A percentile compares a stretch with the other conserved stretches of the same genome.
These are phyloP conservation scores for Centrocercus urophasianus DNA, from an alignment of 2,113 vertebrate species.

Conservation along the genomic window DNA sequence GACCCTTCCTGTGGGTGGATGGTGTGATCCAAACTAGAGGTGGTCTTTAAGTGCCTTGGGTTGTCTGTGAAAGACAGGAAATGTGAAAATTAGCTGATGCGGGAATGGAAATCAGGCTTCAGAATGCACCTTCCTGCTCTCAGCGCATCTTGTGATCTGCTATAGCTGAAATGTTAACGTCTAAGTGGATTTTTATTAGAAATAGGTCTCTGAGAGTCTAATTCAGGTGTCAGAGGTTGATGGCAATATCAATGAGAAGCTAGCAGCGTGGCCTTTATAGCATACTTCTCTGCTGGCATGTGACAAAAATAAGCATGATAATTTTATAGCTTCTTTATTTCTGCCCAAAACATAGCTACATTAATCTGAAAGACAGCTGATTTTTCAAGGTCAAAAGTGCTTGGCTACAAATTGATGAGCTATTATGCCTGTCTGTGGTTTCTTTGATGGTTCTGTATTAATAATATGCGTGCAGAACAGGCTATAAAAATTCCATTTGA, in stretches of 20 bases:
- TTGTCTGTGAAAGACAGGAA: neutral
- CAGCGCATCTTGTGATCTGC: neutral
- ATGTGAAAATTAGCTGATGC: neutral
- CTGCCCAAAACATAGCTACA: slow-evolving; percentile 70
- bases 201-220: slow-evolving; percentile 53
- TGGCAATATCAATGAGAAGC: slow-evolving; percentile 67
- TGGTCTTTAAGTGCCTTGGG: slow-evolving; percentile 15
- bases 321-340: slow-evolving; percentile 72
- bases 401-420: slow-evolving; percentile 81
- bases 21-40: neutral
- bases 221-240: slow-evolving; percentile 72
- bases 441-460: slow-evolving; percentile 75
- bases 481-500: slow-evolving; percentile 84
- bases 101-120: neutral
- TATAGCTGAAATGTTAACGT: slow-evolving; percentile 31
- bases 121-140: neutral
- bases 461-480: slow-evolving; percentile 74
- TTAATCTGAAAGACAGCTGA: slow-evolving; percentile 80
- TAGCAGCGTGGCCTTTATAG: slow-evolving; percentile 42
- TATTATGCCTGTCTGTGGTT: slow-evolving; percentile 78
- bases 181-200: slow-evolving; percentile 70
- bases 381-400: slow-evolving; percentile 85
- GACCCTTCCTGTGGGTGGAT: neutral
- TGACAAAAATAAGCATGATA: slow-evolving; percentile 77
- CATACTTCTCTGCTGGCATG: slow-evolving; percentile 48